These are phyloP conservation scores for Alces alces DNA, from an alignment of 2,113 vertebrate genomes.

Conservation along the genomic window DNA sequence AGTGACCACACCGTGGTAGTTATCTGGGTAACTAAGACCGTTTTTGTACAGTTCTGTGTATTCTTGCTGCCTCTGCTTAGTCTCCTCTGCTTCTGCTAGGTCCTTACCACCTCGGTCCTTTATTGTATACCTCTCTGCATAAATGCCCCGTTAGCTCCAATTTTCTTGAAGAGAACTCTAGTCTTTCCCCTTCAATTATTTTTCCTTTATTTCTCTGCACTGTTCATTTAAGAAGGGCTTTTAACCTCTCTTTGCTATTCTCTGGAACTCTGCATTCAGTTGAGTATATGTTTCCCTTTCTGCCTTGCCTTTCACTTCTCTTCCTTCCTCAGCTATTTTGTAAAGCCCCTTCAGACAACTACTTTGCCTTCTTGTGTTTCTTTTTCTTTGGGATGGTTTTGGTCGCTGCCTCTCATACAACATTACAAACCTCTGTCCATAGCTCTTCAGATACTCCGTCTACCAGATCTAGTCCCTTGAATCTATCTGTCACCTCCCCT, in stretches of 20 bases:
- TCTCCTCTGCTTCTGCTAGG: neutral
- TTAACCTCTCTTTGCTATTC: neutral
- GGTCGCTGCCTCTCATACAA: neutral
- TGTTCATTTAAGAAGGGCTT: neutral
- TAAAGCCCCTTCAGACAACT: neutral
- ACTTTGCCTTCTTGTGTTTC: neutral
- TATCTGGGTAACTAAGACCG: neutral
- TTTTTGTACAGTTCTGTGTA: neutral
- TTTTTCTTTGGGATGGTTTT: neutral
- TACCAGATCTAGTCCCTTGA: neutral
- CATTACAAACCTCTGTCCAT: neutral
- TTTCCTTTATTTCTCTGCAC: neutral
- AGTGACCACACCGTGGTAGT: neutral
- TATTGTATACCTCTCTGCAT: neutral
- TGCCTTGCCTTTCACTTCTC: neutral
- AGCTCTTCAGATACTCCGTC: neutral
- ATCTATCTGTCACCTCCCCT: neutral
- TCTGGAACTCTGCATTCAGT: neutral
- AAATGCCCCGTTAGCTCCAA: neutral
- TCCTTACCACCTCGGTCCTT: neutral
- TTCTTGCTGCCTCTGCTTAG: neutral
- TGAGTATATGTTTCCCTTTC: neutral
- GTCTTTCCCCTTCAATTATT: neutral
- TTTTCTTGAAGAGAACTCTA: neutral
- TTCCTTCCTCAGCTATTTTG: neutral